A percentile compares a stretch with the other conserved stretches of the same genome.
These are phyloP conservation scores for Melikaiella ostensackeni DNA, from an alignment of 2,888 invertebrate species.

Conservation along the genomic window DNA sequence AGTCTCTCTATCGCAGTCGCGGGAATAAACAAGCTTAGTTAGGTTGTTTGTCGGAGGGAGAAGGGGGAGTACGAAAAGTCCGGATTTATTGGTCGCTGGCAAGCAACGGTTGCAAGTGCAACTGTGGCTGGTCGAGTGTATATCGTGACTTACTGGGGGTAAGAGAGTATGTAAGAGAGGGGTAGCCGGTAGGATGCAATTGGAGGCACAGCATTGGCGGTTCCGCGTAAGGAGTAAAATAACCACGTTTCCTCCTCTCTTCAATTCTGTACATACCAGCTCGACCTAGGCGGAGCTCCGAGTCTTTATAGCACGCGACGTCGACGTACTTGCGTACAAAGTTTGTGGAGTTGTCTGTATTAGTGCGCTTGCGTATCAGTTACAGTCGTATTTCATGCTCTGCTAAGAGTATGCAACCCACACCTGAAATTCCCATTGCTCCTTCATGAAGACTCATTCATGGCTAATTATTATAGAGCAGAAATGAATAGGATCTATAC, in stretches of 20 bases:
- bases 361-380: constrained; percentile 41
- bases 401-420: background rate
- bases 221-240: constrained; percentile 61
- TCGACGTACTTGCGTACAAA: constrained; percentile 41
- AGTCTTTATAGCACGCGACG: constrained; percentile 39
- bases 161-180: constrained; percentile 37
- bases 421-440: background rate
- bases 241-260: constrained; percentile 64
- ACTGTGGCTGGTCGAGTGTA: constrained; percentile 41
- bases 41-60: constrained; percentile 47
- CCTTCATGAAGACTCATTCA: constrained; percentile 10
- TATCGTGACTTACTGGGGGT: constrained; percentile 44
- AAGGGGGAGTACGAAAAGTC: constrained; percentile 43
- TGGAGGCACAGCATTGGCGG: constrained; percentile 55
- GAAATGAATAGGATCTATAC: background rate
- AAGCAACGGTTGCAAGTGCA: constrained; percentile 47
- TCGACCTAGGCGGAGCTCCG: constrained; percentile 56
- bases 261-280: constrained; percentile 50
- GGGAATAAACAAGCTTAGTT: background rate
- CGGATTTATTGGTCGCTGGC: constrained; percentile 48
- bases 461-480: background rate
- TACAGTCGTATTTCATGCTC: background rate
- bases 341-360: constrained; percentile 15
- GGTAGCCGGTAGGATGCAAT: constrained; percentile 51
- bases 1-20: background rate